Conservation (phyloP, 2,888 invertebrate genomes). For the Aradus depressus region DNA sequence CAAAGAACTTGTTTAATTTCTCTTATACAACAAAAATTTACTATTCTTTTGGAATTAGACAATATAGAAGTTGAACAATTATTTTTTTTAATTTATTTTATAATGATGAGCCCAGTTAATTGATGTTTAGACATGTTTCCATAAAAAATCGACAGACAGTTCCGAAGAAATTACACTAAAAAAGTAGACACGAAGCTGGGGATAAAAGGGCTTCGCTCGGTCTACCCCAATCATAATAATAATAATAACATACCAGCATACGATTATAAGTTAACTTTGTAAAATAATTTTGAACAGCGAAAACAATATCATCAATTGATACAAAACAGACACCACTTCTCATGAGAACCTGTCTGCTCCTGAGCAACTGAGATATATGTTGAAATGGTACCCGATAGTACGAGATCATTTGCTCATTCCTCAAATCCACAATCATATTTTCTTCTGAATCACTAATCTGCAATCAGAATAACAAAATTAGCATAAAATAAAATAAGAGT, state of each 20-base stretch:
- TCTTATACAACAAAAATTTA: too few relatives aligned
- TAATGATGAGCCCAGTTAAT: too few relatives aligned
- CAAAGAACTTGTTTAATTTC: too few relatives aligned
- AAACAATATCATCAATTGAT: constrained; percentile 13
- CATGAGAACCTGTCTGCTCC: constrained; percentile 12
- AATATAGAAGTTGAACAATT: too few relatives aligned
- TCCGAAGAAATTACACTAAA: neutral
- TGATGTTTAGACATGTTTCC: too few relatives aligned
- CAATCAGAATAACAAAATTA: neutral
- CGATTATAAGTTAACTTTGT: neutral
- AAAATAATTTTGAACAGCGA: constrained; percentile 1
- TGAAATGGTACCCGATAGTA: constrained; percentile 19
- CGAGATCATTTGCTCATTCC: neutral
- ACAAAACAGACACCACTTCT: constrained; percentile 14
- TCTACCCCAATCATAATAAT: neutral
- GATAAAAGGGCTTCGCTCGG: neutral
- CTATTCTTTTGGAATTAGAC: too few relatives aligned
- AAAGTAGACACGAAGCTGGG: neutral
- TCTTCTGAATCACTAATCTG: neutral
- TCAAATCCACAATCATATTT: neutral
- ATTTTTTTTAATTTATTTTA: too few relatives aligned
- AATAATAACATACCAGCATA: neutral
- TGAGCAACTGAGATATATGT: constrained; percentile 10
- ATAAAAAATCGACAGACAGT: neutral
- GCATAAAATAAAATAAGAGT: neutral